Percentiles rank a stretch among this genome's conserved stretches.
Conservation (phyloP, 2,888 invertebrate genomes). For the Anoncus sp. region DNA sequence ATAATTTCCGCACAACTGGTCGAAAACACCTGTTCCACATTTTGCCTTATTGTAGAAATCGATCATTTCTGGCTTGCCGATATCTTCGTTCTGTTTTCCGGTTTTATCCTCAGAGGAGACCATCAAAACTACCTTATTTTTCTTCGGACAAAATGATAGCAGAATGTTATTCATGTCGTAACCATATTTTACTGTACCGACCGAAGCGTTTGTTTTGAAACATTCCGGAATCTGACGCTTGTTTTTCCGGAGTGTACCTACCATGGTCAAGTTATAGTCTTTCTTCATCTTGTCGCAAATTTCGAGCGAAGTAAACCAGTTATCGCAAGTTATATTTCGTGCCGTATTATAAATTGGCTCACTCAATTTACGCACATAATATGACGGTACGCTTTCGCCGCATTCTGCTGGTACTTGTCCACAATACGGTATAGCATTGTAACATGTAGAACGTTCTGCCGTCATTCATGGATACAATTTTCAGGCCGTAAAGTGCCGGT, state of each 20-base stretch:
- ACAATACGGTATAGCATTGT: slow-evolving; percentile 20
- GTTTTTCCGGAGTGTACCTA: slow-evolving; percentile 65
- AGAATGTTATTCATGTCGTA: slow-evolving; percentile 11
- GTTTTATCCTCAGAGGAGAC: slow-evolving; percentile 30
- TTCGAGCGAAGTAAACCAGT: slow-evolving; percentile 23
- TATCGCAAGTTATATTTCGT: slow-evolving; percentile 33
- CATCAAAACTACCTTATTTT: slow-evolving; percentile 10
- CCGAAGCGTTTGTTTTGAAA: slow-evolving; percentile 32
- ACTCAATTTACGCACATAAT: slow-evolving; percentile 25
- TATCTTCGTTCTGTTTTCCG: slow-evolving; percentile 23
- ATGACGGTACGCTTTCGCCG: slow-evolving; percentile 3
- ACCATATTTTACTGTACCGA: slow-evolving; percentile 13
- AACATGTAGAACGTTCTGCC: slow-evolving; percentile 8
- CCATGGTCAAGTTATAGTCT: slow-evolving; percentile 56
- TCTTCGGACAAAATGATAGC: not conserved
- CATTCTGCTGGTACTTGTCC: slow-evolving; percentile 9
- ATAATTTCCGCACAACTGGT: slow-evolving; percentile 38
- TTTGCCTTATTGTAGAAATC: slow-evolving; percentile 19
- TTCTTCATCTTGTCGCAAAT: slow-evolving; percentile 19
- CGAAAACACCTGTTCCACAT: slow-evolving; percentile 27
- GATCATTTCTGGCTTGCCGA: slow-evolving; percentile 22
- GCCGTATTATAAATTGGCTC: slow-evolving; percentile 9
- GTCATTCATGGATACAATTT: slow-evolving; percentile 33
- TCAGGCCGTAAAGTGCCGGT: slow-evolving; percentile 35
- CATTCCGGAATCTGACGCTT: slow-evolving; percentile 61